Conservation (phyloP, 2,888 invertebrate species). For the Lasioglossum lativentre region DNA sequence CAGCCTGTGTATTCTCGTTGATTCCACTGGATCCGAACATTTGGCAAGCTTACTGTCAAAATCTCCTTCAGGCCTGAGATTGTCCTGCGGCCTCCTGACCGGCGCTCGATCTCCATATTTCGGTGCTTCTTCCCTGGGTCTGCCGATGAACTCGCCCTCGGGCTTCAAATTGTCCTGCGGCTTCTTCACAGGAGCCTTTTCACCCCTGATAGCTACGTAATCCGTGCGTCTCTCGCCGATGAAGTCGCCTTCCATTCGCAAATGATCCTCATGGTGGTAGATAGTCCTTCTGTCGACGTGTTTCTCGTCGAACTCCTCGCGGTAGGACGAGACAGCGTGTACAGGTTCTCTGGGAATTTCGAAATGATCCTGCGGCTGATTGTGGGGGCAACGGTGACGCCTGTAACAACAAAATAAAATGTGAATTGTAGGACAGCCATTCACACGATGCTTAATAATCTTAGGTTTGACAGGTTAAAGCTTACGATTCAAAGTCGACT, state of each 20-base stretch:
- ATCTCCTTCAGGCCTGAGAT: conserved; percentile 86
- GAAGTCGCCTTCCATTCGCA: conserved; percentile 90
- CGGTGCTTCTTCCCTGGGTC: conserved; percentile 79
- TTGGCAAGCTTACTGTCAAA: conserved; percentile 85
- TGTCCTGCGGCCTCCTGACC: conserved; percentile 85
- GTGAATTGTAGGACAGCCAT: background rate
- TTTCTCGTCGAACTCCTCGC: conserved; percentile 89
- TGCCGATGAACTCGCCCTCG: conserved; percentile 85
- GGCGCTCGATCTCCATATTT: conserved; percentile 81
- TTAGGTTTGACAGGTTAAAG: too few relatives aligned
- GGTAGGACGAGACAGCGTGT: conserved; percentile 86
- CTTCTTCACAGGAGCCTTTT: conserved; percentile 82
- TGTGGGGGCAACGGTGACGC: conserved; percentile 94
- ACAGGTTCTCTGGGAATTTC: conserved; percentile 79
- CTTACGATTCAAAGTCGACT: background rate
- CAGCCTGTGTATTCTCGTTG: too few relatives aligned
- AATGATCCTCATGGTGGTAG: conserved; percentile 89
- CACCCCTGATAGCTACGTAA: conserved; percentile 84
- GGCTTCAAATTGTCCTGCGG: conserved; percentile 86
- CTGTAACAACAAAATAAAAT: conserved; percentile 85
- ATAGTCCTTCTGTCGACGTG: conserved; percentile 87
- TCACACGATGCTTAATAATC: too few relatives aligned
- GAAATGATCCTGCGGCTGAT: conserved; percentile 82
- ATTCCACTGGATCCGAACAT: too few relatives aligned
- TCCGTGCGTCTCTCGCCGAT: conserved; percentile 85